A percentile compares a stretch with the other conserved stretches of the same genome.
Conservation (phyloP, 2,113 vertebrate genomes). For the Cardinalis cardinalis region DNA sequence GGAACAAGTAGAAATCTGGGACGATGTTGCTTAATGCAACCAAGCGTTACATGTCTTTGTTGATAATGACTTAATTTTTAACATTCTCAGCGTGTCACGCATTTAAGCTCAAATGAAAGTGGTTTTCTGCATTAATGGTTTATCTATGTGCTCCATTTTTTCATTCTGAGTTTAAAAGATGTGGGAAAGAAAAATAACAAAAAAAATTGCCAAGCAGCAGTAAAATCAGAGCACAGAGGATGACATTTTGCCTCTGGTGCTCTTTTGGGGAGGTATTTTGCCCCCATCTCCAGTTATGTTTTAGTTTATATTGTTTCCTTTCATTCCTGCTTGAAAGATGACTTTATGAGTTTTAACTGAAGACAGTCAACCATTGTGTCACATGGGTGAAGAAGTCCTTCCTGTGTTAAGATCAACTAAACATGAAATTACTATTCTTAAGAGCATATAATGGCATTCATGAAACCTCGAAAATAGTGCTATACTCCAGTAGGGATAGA, state of each 20-base stretch:
- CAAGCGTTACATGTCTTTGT: conserved; percentile 46
- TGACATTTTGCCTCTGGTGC: conserved; percentile 1
- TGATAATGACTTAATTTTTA: conserved; percentile 60
- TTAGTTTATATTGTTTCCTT: neutral
- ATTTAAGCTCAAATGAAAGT: conserved; percentile 29
- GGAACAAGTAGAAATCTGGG: conserved; percentile 31
- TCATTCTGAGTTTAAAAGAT: neutral
- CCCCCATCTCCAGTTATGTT: neutral
- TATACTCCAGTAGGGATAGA: neutral
- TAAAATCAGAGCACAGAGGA: neutral
- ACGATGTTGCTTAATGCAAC: conserved; percentile 21
- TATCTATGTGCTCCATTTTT: conserved; percentile 27
- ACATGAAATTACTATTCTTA: neutral
- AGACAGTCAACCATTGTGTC: neutral
- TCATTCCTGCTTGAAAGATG: neutral
- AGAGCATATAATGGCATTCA: neutral
- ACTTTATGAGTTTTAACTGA: neutral
- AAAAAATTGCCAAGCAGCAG: neutral
- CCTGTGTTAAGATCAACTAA: neutral
- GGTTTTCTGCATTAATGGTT: conserved; percentile 47
- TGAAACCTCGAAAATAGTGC: neutral
- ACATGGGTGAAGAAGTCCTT: neutral
- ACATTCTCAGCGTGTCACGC: conserved; percentile 10
- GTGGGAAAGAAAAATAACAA: neutral
- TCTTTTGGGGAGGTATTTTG: neutral